A percentile compares a stretch with the other conserved stretches of the same genome.
These are phyloP conservation scores for Florisuga fusca DNA, from an alignment of 2,797 vertebrate genomes.

Conservation along the genomic window DNA sequence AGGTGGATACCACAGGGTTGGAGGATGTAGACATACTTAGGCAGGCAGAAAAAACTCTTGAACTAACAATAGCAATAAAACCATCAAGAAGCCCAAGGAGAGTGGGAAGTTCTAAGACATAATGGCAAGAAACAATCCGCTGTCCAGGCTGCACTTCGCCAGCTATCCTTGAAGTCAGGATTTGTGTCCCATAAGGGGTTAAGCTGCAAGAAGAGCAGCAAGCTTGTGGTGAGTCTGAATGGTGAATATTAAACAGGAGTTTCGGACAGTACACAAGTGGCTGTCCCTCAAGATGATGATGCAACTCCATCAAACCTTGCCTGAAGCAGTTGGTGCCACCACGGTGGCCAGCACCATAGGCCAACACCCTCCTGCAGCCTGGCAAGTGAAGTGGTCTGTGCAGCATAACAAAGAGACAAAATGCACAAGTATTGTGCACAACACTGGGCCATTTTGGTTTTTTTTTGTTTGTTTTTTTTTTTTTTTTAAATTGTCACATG, in stretches of 20 bases:
- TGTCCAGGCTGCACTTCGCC: background rate
- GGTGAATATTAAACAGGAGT: background rate
- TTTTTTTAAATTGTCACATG: background rate
- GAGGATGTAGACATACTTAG: background rate
- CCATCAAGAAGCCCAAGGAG: background rate
- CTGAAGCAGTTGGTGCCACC: background rate
- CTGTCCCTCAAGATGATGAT: background rate
- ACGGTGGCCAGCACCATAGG: accelerated
- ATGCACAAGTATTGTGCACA: background rate
- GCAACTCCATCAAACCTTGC: background rate
- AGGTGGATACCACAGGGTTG: background rate
- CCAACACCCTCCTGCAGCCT: background rate
- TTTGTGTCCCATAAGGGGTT: background rate
- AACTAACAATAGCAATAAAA: background rate
- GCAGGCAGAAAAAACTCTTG: background rate
- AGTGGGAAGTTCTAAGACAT: background rate
- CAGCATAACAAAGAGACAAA: background rate
- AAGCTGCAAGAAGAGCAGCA: background rate
- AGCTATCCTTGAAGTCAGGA: background rate
- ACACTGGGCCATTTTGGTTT: accelerated
- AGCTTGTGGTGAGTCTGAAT: background rate
- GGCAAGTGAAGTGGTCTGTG: background rate
- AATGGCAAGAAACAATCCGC: background rate
- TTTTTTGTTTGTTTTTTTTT: too few relatives aligned
- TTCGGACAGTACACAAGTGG: background rate